Base-by-base conservation (phyloP, 2,888 invertebrate genomes). In the Catocala nupta region DNA sequence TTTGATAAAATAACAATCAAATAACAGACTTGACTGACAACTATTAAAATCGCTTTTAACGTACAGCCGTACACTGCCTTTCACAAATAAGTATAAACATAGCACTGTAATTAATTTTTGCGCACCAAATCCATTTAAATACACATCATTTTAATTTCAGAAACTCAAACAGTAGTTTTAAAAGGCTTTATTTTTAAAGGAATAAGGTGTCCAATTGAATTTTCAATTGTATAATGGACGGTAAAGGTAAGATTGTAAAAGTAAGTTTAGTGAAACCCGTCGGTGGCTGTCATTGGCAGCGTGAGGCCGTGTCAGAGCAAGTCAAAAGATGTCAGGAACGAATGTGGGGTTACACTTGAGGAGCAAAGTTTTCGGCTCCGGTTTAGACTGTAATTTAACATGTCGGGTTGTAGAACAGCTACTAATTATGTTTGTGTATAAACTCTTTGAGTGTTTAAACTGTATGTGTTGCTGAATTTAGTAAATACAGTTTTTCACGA, bases 201-300 rank as follows among this genome's bases (percentile, higher is more conserved):
- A 1, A 9, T 59, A 77, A 73, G 8, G 47, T 47, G 11, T 11
- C 9, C 4, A 16, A 47, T 45, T 16, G 11, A 59, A 77, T 69
- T 53, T 49, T 71, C 62, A 66, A 45, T 44, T 55, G 16, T 70
- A 73, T 70, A 33, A 64, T 60, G 58, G 75, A 63, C 56, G 53
- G 68, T 70, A 68, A 63, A 63, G 64, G 61, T 73, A 76, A 74
- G 62, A 73, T 73, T 45, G 68, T 67, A 59, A 60, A 43, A 53
- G 42, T 55, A 54, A 66, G 67, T 66, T 65, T 55, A 59, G 72
- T 73, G 72, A 76, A 75, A 77, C 77, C 71, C 73, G 81, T 76
- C 74, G 71, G 72, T 76, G 71, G 70, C 77, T 77, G 78, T 70
- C 77, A 75, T 73, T 73, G 74, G 73, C 75, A 71, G 71, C 70